Conservation (phyloP, 2,113 vertebrate genomes). For the Scytalopus superciliaris region DNA sequence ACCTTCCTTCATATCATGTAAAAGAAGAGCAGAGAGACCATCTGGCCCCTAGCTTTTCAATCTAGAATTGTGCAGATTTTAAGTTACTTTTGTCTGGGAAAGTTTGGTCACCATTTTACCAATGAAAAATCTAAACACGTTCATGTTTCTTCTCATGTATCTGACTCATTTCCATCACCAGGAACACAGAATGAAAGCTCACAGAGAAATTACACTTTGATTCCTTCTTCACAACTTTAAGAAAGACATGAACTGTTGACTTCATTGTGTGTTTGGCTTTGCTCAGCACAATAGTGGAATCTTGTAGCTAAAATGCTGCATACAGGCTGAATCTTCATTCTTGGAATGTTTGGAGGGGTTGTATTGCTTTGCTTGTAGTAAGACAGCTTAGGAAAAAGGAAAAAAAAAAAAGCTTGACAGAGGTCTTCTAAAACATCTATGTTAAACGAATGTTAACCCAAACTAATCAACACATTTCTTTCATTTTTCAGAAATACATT, state of each 20-base stretch:
- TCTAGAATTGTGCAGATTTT: not conserved
- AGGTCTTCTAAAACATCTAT: not conserved
- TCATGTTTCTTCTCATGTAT: not conserved
- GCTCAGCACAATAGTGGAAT: not conserved
- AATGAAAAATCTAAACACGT: not conserved
- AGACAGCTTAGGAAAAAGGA: not conserved
- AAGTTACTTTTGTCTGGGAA: not conserved
- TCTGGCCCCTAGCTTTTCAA: not conserved
- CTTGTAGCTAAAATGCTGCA: not conserved
- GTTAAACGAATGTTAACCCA: not conserved
- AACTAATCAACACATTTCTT: not conserved
- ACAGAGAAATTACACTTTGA: not conserved
- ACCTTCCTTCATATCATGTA: not conserved
- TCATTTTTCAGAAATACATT: not conserved
- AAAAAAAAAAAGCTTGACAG: not conserved
- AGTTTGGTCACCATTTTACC: not conserved
- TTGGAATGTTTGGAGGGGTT: not conserved
- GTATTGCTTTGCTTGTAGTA: not conserved
- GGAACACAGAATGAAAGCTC: not conserved
- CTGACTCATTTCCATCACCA: not conserved
- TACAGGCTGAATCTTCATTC: not conserved
- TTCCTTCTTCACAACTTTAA: not conserved
- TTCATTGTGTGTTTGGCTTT: not conserved
- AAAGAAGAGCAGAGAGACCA: not conserved
- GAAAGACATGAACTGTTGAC: not conserved